Evolutionary conservation across 64 coral and sea anemone species (phyloP), one percentile per base, ranked within the genome.

Genomic region (Platygyra sinensis): DNA sequence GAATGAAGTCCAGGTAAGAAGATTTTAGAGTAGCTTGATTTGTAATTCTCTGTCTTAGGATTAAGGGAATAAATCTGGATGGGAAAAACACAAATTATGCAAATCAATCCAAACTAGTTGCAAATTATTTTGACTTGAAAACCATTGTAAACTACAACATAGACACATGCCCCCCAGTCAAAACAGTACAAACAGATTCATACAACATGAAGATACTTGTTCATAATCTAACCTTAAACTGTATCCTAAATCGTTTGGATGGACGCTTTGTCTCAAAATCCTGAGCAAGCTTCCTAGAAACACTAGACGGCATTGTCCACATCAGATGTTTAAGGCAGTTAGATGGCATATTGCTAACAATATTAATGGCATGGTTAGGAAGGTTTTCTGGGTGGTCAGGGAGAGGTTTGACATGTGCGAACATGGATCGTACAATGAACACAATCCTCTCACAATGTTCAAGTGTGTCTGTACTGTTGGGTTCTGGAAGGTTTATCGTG

Each of bases 361-460:
- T 74, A 20, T 99, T 99, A 16, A 96, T 90, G 10, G 94, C 91
- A 79, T 99, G 94, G 81, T 99, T 99, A 73, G 93, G 94, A 72
- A 99, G 75, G 49, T 92, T 96, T 29, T 95, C 89, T 52, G 93
- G 74, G 36, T 73, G 67, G 5, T 96, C 62, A 46, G 91, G 46
- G 32, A 86, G 30, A 32, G 87, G 81, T 50, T 88, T 95, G 18
- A 83, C 52, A 29, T 91, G 91, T 24, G 86, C 60, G 39, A 99
- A 93, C 32, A 99, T 88, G 61, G 89, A 76, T 50, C 97, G 88
- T 31, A 89, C 73, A 62, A 96, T 91, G 33, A 95, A 84, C 72
- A 89, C 86, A 50, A 99, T 79, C 42, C 89, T 95, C n/a, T 99
- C 81, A 76, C 90, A 95, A 33, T 95, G 94, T 89, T 96, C 93